Conservation (phyloP, 2,113 vertebrate species). For the Halichoerus grypus region DNA sequence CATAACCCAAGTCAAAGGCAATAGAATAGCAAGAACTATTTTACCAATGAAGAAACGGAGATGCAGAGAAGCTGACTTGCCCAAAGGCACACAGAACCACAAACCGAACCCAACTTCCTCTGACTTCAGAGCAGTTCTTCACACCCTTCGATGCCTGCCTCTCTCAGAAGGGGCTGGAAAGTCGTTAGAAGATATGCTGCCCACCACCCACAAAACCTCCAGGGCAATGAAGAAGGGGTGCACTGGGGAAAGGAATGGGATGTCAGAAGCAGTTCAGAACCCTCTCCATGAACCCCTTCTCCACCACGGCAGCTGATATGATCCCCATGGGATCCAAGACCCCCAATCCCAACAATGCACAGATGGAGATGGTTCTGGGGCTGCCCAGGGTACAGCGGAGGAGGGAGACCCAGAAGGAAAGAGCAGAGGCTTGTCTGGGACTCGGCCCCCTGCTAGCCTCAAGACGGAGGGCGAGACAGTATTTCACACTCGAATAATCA, state of each 20-base stretch:
- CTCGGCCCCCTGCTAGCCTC: background rate
- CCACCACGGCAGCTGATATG: background rate
- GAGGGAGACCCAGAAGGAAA: background rate
- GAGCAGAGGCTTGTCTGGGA: background rate
- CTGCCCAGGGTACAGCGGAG: too few species aligned
- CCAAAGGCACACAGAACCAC: background rate
- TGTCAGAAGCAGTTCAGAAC: background rate
- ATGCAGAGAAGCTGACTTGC: background rate
- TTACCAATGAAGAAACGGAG: background rate
- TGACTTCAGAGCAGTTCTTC: background rate
- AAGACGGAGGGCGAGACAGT: background rate
- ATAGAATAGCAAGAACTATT: background rate
- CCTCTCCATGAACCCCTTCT: background rate
- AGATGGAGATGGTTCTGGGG: background rate
- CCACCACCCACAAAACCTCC: background rate
- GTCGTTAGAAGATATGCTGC: background rate
- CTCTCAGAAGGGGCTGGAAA: background rate
- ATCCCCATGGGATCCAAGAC: background rate
- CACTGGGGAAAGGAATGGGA: background rate
- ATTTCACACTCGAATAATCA: constrained; percentile 19
- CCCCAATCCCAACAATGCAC: background rate
- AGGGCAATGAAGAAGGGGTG: background rate
- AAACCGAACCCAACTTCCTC: background rate
- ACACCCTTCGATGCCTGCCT: background rate
- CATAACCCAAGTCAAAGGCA: background rate